Conservation (phyloP, 2,797 vertebrate genomes). For the Onychomys torridus region DNA sequence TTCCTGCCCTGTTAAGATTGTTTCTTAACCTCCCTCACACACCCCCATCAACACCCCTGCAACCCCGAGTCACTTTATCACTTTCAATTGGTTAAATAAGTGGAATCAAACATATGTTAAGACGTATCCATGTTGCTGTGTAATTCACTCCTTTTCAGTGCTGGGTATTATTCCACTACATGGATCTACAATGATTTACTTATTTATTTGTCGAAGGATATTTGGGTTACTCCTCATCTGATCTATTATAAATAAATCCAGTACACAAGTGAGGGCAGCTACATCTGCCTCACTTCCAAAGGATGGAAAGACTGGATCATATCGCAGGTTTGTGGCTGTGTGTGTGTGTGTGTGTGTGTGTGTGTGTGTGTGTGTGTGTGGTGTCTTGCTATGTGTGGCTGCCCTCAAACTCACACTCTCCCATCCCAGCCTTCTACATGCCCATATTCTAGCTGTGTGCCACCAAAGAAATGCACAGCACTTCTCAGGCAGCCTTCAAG, state of each 20-base stretch:
- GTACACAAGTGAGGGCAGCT: background rate
- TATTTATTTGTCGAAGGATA: background rate
- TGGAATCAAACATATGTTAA: background rate
- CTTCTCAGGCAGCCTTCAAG: background rate
- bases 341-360: too few relatives aligned
- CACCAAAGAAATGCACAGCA: background rate
- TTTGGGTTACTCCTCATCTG: background rate
- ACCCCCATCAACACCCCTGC: background rate
- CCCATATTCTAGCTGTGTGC: background rate
- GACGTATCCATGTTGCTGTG: background rate
- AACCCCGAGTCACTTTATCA: background rate
- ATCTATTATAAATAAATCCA: background rate
- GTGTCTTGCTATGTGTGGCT: background rate
- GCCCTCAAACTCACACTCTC: background rate
- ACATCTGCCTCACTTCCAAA: background rate
- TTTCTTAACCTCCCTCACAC: background rate
- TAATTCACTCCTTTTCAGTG: background rate
- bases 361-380: too few relatives aligned
- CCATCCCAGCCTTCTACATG: background rate
- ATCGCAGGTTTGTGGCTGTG: background rate
- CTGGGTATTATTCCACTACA: background rate
- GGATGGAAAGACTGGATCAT: background rate
- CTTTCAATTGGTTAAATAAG: background rate
- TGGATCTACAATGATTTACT: background rate
- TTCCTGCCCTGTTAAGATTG: rapidly evolving